Base-by-base conservation (phyloP, 1,140 invertebrate species). In the Tetragonula clypearis region DNA sequence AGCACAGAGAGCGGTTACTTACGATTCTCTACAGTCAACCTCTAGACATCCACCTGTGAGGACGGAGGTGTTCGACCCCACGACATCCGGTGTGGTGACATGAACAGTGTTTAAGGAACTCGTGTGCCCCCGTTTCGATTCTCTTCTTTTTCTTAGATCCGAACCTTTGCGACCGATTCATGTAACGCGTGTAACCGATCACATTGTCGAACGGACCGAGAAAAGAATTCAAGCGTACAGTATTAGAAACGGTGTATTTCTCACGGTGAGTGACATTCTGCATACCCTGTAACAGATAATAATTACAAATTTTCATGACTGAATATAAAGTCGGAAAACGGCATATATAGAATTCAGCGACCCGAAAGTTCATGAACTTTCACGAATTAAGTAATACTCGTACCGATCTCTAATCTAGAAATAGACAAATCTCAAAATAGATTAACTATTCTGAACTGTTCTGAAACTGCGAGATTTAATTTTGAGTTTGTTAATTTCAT, bases 11-110 rank as follows among this genome's bases (percentile, higher is more conserved):
- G 86, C 91, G 91, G 92, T 93, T 93, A 93, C 93, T 94, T 94
- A 94, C 93, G 90, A 93, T 93, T 92, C 92, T 90, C 92, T 90
- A 92, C 94, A 95, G 94, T 95, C 94, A 93, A 95, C 94, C 94
- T 94, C 92, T 94, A 93, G 92, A 94, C 92, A 94, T 94, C 93
- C 93, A 95, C 93, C 93, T 95, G 94, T 91, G 92, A 94, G 92
- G 94, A 94, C 94, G 91, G 93, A 94, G 94, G 92, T 94, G 90
- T 91, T 92, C 93, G 93, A 94, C 93, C 94, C 92, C 92, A 92
- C 90, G 90, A 91, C 85, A 92, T 92, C 92, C 92, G 90, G 93
- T 93, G 92, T 89, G 94, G 93, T 94, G 94, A 94, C 93, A 94
- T 94, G 93, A 92, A 90, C 91, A 82, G 92, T 92, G 86, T 90